Conservation (phyloP, 2,113 vertebrate genomes). For the Pampusana beccarii region DNA sequence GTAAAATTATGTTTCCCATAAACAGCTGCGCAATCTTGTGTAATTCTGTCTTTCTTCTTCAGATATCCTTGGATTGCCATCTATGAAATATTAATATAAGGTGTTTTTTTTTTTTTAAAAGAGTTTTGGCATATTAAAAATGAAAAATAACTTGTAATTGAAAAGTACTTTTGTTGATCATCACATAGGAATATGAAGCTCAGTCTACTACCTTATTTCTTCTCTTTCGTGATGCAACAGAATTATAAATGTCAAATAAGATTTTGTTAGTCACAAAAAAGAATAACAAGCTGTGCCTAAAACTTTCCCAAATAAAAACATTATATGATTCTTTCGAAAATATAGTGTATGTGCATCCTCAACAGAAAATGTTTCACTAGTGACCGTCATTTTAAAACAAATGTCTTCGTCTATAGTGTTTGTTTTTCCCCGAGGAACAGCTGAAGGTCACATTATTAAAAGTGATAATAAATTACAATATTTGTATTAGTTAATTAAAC, state of each 20-base stretch:
- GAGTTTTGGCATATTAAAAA: neutral
- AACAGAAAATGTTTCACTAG: neutral
- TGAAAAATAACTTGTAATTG: neutral
- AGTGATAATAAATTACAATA: constrained; percentile 46
- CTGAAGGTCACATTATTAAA: constrained; percentile 62
- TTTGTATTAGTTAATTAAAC: constrained; percentile 70
- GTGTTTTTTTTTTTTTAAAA: neutral
- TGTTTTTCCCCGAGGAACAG: constrained; percentile 19
- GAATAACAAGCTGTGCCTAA: neutral
- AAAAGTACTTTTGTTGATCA: neutral
- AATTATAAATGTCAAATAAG: neutral
- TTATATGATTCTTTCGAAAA: neutral
- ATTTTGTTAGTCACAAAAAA: neutral
- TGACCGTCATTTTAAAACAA: constrained; percentile 50
- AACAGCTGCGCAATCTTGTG: neutral
- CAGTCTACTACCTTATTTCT: neutral
- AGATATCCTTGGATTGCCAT: neutral
- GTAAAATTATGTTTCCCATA: neutral
- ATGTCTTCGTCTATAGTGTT: constrained; percentile 37
- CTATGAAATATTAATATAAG: neutral
- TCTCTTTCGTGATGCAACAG: neutral
- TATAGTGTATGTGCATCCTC: neutral
- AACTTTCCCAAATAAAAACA: neutral
- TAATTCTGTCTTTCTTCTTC: neutral
- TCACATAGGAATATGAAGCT: neutral